A percentile compares a stretch with the other conserved stretches of the same genome.
phyloP scores from a whole-genome alignment of 2,797 vertebrate species.

The Euphonia xanthogaster region DNA sequence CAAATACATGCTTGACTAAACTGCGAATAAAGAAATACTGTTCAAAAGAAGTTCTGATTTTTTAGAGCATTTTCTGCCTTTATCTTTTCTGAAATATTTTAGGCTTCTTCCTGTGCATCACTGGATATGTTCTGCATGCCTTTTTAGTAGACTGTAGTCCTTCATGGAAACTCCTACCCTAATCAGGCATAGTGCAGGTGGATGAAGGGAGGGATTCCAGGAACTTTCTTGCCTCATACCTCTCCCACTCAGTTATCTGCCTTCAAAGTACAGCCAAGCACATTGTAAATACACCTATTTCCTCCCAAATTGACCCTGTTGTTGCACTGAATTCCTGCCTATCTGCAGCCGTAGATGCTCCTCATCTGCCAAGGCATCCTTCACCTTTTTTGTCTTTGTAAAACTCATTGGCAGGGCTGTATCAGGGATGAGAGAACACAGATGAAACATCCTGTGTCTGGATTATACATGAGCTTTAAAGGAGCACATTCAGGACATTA shows the following conservation, averaged over 20 bases:
- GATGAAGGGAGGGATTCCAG: neutral
- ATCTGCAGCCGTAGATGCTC: neutral
- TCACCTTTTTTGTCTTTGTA: neutral
- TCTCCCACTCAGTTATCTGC: neutral
- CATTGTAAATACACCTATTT: neutral
- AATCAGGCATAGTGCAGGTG: rapidly evolving
- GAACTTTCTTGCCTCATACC: neutral
- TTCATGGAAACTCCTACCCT: neutral
- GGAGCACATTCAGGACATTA: neutral
- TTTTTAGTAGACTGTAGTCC: neutral
- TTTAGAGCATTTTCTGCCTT: neutral
- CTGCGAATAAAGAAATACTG: neutral
- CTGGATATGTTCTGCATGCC: neutral
- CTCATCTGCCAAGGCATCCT: neutral
- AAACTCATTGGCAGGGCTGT: neutral
- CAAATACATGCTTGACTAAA: neutral
- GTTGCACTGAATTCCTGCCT: neutral
- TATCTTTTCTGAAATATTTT: neutral
- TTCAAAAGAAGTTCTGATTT: neutral
- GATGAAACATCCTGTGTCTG: neutral
- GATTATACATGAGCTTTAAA: neutral
- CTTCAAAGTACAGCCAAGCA: neutral
- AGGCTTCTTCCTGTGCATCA: neutral
- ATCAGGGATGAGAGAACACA: neutral
- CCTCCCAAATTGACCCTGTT: neutral